Evolutionary conservation across 2,113 vertebrate species (phyloP).

Genomic region (Dasyprocta punctata): DNA sequence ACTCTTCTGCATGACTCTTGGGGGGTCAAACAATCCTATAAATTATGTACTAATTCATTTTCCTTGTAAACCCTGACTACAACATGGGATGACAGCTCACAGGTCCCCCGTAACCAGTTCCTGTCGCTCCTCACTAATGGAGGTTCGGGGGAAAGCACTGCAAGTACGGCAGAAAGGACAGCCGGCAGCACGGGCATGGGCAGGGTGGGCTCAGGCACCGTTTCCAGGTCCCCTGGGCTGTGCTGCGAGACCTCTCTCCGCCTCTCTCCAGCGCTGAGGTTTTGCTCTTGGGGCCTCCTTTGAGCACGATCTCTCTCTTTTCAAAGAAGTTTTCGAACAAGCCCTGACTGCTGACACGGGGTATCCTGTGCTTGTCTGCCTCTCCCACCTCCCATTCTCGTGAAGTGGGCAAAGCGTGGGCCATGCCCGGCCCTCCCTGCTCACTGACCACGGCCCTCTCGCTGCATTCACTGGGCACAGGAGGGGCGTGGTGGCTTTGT

Average conservation of each 20-base stretch:
- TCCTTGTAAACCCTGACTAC: neutral
- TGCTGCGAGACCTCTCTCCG: neutral
- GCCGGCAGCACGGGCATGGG: neutral
- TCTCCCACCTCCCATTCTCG: neutral
- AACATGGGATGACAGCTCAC: neutral
- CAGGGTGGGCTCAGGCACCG: rapidly evolving
- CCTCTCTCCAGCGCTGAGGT: neutral
- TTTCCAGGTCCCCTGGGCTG: neutral
- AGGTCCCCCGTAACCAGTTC: neutral
- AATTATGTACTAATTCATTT: neutral
- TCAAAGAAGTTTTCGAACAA: neutral
- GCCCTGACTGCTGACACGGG: neutral
- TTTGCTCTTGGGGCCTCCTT: neutral
- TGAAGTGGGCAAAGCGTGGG: neutral
- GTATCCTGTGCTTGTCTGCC: neutral
- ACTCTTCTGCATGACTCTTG: neutral
- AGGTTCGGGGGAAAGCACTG: neutral
- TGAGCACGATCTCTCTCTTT: neutral
- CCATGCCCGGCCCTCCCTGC: neutral
- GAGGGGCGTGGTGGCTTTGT: rapidly evolving
- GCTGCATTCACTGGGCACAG: rapidly evolving
- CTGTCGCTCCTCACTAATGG: neutral
- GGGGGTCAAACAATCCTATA: neutral
- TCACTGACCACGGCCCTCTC: neutral
- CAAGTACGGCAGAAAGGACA: neutral